Evolutionary conservation across 2,113 vertebrate species (phyloP), one percentile per base, ranked within the genome.

Genomic region (Anolis carolinensis): DNA sequence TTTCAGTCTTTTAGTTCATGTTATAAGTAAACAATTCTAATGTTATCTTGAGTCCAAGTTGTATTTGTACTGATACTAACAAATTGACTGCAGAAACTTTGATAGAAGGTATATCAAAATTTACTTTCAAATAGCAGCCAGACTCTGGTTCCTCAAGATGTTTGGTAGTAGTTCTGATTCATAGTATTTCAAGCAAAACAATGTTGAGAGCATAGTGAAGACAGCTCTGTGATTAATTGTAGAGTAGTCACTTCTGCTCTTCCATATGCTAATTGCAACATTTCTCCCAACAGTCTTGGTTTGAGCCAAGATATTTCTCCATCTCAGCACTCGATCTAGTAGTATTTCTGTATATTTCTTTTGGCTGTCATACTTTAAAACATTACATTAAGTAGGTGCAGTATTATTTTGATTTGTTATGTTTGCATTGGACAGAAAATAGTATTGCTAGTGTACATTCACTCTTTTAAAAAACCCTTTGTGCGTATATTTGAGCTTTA

Each of bases 291-390:
- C 27, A 83, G 34, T 75, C 3, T 25, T 13, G 2, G 63, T 18
- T 74, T 75, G 1, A 16, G 70, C 32, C 86, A 82, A 79, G 18
- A 30, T 72, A n/a, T 84, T 83, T 84, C 21, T 78, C 5, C 87
- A 70, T 72, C 83, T 80, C 73, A 78, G 32, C 32, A 27, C 87
- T 39, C 13, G 4, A 18, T 52, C n/a, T 79, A 30, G 65, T 70
- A 8, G 79, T 87, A 88, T 50, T 73, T 36, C 25, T 74, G 55
- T 78, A 10, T 82, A 0, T 83, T 84, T 62, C 81, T 90, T 86
- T 85, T 88, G 63, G 73, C 73, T 90, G 23, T 25, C 50, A 30
- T 62, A 83, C 52, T 20, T 25, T 83, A 44, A 73, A 73, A 83
- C 32, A 21, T 86, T 89, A 50, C 65, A 36, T 30, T 79, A 67